These are phyloP conservation scores for Siderastrea siderea DNA, from an alignment of 92 coral and sea anemone genomes.

Conservation along the genomic window DNA sequence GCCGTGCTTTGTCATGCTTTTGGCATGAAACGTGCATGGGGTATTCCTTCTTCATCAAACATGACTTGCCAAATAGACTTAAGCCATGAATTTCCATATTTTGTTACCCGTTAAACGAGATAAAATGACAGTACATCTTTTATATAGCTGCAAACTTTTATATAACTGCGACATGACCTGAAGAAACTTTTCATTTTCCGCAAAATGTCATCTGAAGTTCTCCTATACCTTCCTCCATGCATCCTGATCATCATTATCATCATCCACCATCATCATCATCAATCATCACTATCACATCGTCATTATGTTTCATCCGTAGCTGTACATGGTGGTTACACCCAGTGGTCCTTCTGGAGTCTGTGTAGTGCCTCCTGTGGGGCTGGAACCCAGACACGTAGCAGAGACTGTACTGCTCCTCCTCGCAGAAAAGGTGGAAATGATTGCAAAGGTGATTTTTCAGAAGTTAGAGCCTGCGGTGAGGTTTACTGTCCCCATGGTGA, in stretches of 20 bases:
- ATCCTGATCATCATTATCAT: not conserved
- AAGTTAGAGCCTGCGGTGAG: not conserved
- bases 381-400: conserved; percentile 1
- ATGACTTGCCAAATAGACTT: too few species aligned
- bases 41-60: too few species aligned
- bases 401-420: conserved; percentile 11
- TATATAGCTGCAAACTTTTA: too few species aligned
- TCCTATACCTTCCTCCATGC: too few species aligned
- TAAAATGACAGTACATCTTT: too few species aligned
- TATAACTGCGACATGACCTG: too few species aligned
- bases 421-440: conserved; percentile 9
- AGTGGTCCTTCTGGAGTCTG: conserved; percentile 21
- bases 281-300: not conserved
- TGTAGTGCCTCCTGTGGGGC: conserved; percentile 20
- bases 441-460: not conserved
- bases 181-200: too few species aligned
- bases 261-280: not conserved
- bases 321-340: conserved; percentile 23
- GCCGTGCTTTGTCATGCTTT: too few species aligned
- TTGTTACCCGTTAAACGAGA: too few species aligned
- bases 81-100: too few species aligned
- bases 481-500: not conserved
- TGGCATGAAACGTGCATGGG: too few species aligned
- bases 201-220: too few species aligned
- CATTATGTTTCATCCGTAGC: not conserved